Conservation (phyloP, 2,797 vertebrate genomes). For the Phataginus tetradactyla region DNA sequence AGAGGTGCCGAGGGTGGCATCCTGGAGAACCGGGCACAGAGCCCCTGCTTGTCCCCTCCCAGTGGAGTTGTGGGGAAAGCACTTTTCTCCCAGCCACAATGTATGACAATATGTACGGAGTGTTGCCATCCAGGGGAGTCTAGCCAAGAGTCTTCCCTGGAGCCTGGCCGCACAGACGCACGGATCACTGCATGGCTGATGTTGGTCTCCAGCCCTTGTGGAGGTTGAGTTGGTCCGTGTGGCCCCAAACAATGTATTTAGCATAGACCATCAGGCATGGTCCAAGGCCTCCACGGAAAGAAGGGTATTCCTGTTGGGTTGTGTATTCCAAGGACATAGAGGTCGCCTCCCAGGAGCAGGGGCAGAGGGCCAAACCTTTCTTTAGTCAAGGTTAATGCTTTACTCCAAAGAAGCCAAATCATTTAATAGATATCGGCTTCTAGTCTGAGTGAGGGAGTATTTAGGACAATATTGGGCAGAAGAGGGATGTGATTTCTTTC, state of each 20-base stretch:
- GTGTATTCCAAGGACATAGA: background rate
- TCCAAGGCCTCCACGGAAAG: background rate
- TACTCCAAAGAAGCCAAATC: background rate
- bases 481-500: background rate
- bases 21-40: background rate
- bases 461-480: background rate
- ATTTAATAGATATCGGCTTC: background rate
- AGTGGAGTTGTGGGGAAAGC: background rate
- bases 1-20: background rate
- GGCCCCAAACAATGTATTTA: background rate
- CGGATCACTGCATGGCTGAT: background rate
- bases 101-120: background rate
- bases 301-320: background rate
- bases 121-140: background rate
- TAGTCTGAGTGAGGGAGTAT: background rate
- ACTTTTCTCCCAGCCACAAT: background rate
- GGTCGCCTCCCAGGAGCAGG: background rate
- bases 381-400: constrained; percentile 3
- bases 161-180: background rate
- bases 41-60: background rate
- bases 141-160: background rate
- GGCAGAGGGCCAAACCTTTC: background rate
- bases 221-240: background rate
- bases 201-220: background rate
- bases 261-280: background rate